Percentiles rank a stretch among this genome's conserved stretches.
These are phyloP conservation scores for Eudasyphora cyanicolor DNA, from an alignment of 2,888 invertebrate genomes.

Conservation along the genomic window DNA sequence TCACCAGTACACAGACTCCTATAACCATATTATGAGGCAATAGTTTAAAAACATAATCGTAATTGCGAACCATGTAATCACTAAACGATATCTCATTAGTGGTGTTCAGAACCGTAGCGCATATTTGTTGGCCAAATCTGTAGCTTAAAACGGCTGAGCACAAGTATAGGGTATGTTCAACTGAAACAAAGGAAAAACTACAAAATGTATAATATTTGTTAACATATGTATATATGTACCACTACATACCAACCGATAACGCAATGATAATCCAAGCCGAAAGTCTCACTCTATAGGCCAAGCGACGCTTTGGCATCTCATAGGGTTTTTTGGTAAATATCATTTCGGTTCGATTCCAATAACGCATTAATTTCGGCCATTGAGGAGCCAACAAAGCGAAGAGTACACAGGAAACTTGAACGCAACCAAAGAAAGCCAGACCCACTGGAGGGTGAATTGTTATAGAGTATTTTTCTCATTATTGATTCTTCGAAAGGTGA, in stretches of 20 bases:
- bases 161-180: conserved; percentile 74
- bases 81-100: conserved; percentile 66
- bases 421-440: conserved; percentile 74
- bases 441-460: conserved; percentile 71
- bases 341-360: conserved; percentile 75
- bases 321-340: conserved; percentile 75
- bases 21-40: conserved; percentile 69
- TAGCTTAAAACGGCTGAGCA: conserved; percentile 70
- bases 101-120: conserved; percentile 66
- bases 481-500: neutral
- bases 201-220: neutral
- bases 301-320: conserved; percentile 68
- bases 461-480: neutral
- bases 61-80: conserved; percentile 69
- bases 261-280: conserved; percentile 71
- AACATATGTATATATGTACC: neutral
- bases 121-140: conserved; percentile 65
- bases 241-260: conserved; percentile 70
- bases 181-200: conserved; percentile 62
- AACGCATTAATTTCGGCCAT: conserved; percentile 76
- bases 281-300: conserved; percentile 71
- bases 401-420: conserved; percentile 70
- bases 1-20: conserved; percentile 71
- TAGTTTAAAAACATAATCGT: conserved; percentile 72
- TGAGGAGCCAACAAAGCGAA: conserved; percentile 74